Base-by-base conservation (phyloP, 2,888 invertebrate genomes). In the Sarcophaga subvicina region DNA sequence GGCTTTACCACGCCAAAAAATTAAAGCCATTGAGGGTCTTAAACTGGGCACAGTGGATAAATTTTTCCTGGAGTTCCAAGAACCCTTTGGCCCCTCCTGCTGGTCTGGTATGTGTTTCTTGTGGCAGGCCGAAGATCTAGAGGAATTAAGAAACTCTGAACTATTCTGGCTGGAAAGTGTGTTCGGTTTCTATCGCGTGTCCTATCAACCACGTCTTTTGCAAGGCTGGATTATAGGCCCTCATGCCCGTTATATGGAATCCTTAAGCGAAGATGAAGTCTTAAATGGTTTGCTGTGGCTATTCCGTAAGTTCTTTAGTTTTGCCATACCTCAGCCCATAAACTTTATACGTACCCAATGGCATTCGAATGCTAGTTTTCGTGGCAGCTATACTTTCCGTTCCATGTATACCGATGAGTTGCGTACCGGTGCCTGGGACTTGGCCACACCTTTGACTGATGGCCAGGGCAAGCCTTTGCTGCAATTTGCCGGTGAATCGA, bases 401-500 rank as follows among this genome's bases (percentile, higher is more conserved):
- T 94, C 95, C 88, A 94, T 95, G 69, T 92, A 94, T 2, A 94
- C 94, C 0, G 95, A 96, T 90, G 93, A 94, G 88, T 90, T 94
- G 64, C 94, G 94, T n/a, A 95, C 95, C 0, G 93, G 94, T 59
- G 95, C 95, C 2, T 90, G 93, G 71, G 93, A 94, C 17, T 91
- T 96, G n/a, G 95, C 95, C 71, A 93, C 94, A 62, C 96, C 96
- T 0, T 88, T 95, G 0, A 81, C 89, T 0, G 89, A 90, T 45
- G 54, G 85, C 1, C 88, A 85, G 37, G 93, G 92, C 59, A 93
- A 93, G 75, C 94, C 96, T 49, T 92, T 95, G 0, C 92, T 96
- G 0, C 95, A 95, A 88, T 96, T 96, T 90, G 96, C 95, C 2
- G 96, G 96, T 0, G 96, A 96, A 91, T 95, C 96, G 0, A 95